Conservation (phyloP, 2,888 invertebrate species). For the Teleiodes luculella region DNA sequence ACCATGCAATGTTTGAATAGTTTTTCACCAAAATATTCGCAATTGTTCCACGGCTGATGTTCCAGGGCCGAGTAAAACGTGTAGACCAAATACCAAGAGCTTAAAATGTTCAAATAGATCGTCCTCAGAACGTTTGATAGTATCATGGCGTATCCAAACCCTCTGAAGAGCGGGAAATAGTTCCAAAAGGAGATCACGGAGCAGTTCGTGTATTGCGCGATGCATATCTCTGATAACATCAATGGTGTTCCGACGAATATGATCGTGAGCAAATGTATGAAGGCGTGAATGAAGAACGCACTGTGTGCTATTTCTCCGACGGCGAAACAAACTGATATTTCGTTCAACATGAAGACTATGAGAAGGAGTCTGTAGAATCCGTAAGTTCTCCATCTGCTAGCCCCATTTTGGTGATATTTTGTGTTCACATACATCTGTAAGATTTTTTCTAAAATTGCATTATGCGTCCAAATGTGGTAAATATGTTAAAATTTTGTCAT, state of each 20-base stretch:
- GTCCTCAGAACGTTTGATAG: constrained; percentile 51
- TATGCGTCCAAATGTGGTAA: neutral
- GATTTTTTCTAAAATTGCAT: no score
- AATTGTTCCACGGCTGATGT: constrained; percentile 61
- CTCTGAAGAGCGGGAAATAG: constrained; percentile 57
- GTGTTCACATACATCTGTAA: neutral
- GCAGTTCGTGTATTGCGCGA: constrained; percentile 53
- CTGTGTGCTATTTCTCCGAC: constrained; percentile 51
- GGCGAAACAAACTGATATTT: constrained; percentile 43
- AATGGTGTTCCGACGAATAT: constrained; percentile 61
- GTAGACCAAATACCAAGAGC: constrained; percentile 60
- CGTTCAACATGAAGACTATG: constrained; percentile 65
- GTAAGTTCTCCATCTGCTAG: constrained; percentile 51
- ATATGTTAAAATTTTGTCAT: neutral
- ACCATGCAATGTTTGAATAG: constrained; percentile 59
- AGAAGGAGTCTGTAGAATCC: constrained; percentile 51
- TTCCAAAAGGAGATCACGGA: constrained; percentile 45
- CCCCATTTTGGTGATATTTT: neutral
- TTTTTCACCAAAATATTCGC: constrained; percentile 35
- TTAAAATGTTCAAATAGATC: constrained; percentile 46
- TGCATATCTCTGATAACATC: constrained; percentile 62
- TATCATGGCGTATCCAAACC: constrained; percentile 51
- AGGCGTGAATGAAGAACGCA: constrained; percentile 47
- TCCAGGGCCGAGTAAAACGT: constrained; percentile 50
- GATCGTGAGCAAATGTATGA: constrained; percentile 40